phyloP scores from a whole-genome alignment of 2,797 vertebrate genomes.

The Morus bassanus region DNA sequence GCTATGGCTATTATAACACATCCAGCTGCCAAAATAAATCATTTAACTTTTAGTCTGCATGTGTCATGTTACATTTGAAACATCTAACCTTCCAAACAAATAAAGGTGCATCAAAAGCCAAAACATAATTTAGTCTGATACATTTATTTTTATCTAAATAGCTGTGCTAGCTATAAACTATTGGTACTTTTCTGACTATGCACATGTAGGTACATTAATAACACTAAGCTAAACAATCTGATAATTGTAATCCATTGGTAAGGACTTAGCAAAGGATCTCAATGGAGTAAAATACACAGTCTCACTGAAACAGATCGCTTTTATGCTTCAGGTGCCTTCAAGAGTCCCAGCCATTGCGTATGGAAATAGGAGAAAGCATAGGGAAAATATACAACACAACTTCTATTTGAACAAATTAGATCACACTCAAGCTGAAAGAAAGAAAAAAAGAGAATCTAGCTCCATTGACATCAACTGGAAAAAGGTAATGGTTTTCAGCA shows the following conservation, averaged over 20 bases:
- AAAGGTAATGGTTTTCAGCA: background rate
- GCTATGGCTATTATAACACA: background rate
- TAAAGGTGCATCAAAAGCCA: background rate
- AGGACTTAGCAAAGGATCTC: background rate
- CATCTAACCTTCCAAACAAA: background rate
- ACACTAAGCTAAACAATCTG: background rate
- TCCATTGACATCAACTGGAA: background rate
- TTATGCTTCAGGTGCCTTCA: background rate
- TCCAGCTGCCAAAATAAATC: background rate
- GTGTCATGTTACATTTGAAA: background rate
- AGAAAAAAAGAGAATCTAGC: background rate
- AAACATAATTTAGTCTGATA: background rate
- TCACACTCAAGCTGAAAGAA: background rate
- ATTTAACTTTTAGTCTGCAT: background rate
- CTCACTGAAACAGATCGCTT: background rate
- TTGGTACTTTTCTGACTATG: background rate
- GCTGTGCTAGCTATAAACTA: background rate
- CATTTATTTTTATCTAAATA: background rate
- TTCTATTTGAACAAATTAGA: background rate
- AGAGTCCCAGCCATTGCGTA: background rate
- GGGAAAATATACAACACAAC: background rate
- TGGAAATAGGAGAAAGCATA: background rate
- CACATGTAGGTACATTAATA: background rate
- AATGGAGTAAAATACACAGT: background rate
- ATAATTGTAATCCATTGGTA: background rate